Base-by-base conservation (phyloP, 2,797 vertebrate species). In the Limosa lapponica region DNA sequence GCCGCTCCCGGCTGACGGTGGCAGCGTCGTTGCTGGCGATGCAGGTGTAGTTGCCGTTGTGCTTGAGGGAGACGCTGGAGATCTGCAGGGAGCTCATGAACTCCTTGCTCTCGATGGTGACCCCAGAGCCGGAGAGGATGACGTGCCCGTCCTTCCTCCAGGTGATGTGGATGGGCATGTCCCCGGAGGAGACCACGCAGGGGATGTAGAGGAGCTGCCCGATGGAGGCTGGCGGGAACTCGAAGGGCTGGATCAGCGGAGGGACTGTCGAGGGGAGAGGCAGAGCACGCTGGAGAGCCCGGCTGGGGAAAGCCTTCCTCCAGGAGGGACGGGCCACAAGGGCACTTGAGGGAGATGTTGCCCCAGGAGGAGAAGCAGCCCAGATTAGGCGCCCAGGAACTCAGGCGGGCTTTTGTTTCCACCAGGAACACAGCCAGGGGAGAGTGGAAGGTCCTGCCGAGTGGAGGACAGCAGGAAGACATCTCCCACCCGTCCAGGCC, bases 121-220 rank as follows among this genome's bases (percentile, higher is more conserved):
- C 99, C 5, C 99, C 99, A 0, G 99, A 99, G 55, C 98, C 98
- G 0, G 99, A 98, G 89, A 99, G 98, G 65, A 99, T 99, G 97
- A 99, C 99, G 96, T 99, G 99, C 8, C 99, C 99, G 0, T 99
- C 99, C 97, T 99, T 99, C 91, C 99, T 98, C 99, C 99, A 99
- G 22, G 99, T 99, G 98, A 99, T 99, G 93, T 98, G 99, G 97
- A 99, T 99, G 94, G 99, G 99, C 99, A 99, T 99, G 98, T 99
- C 99, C 62, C 99, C 99, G 0, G 99, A 99, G 4, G 99, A 99
- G 87, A 99, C 99, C 98, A 99, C 99, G 0, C 99, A 99, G 73
- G 99, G 99, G 94, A 99, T 99, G 98, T 99, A 99, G 97, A 99
- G 99, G 82, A 99, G 98, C 97, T 99, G 99, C 36, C 99, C 99